These are phyloP conservation scores for Musca domestica DNA, from an alignment of 1,140 invertebrate genomes.

Conservation along the genomic window DNA sequence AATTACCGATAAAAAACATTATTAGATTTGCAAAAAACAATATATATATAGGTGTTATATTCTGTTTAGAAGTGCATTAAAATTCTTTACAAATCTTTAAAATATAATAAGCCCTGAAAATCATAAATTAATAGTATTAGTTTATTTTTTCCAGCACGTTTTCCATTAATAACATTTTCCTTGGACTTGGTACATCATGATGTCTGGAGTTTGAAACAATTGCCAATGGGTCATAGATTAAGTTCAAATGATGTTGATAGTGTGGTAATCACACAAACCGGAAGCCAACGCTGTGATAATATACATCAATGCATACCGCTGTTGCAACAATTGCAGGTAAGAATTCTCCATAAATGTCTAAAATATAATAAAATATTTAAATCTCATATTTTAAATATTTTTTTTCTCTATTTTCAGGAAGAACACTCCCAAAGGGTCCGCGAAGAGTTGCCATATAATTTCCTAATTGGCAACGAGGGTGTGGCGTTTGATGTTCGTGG, in stretches of 20 bases:
- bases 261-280: conserved; percentile 43
- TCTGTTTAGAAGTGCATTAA: no score
- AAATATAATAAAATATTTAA: no score
- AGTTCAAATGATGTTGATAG: conserved; percentile 31
- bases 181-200: conserved; percentile 42
- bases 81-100: no score
- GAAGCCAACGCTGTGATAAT: conserved; percentile 30
- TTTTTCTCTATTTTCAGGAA: not conserved
- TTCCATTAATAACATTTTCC: conserved; percentile 32
- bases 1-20: no score
- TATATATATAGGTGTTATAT: no score
- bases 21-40: no score
- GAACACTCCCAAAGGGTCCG: not conserved
- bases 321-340: conserved; percentile 37
- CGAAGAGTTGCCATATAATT: conserved; percentile 46
- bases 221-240: conserved; percentile 25
- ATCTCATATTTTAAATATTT: no score
- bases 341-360: not conserved
- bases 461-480: conserved; percentile 44
- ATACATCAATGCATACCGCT: conserved; percentile 32
- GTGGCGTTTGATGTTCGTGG: conserved; percentile 42
- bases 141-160: conserved; percentile 24
- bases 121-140: no score
- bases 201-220: conserved; percentile 35
- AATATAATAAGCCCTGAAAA: no score